Base-by-base conservation (phyloP, 1,140 invertebrate species). In the Papilio glaucus region DNA sequence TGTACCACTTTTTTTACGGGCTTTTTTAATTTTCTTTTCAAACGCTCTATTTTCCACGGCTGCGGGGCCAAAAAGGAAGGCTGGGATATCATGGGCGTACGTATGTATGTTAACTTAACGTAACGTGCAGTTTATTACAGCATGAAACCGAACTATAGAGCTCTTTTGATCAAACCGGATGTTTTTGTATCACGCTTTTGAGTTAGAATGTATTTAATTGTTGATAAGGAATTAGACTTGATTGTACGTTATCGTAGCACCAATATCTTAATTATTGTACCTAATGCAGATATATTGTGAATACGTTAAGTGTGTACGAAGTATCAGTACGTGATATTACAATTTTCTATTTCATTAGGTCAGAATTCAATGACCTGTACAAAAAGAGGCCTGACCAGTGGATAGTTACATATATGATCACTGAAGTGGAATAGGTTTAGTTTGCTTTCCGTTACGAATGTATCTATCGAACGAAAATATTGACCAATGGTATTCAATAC, bases 1-100 rank as follows among this genome's bases (percentile, higher is more conserved):
- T 78, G 71, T 74, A 68, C 68, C 67, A 74, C 71, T 77, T 82
- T 82, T 79, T 77, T 72, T 74, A 72, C 73, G 72, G 67, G 38
- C 49, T 37, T 78, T 76, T 77, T 76, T 65, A 63, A 37, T 63
- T 63, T 63, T 38, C 33, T 63, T 63, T 63, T 63, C 33, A 63
- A 53, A 53, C 49, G 49, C 39, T 63, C 61, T 39, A 39, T 62
- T 18, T 53, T 53, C 60, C 61, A 53, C 49, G 49, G 49, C 49
- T 9, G 49, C 21, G 49, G 49, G 21, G 12, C 49, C 49, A 53
- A 53, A 49, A 53, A 53, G 49, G 49, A 53, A 53, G 49, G 29
- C 29, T 33, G 29, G n/a, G n/a, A n/a, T 33, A 33, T 33, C 29
- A 33, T 6, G 6, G 29, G 29, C 29, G n/a, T n/a, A n/a, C 6